Base-by-base conservation (phyloP, 92 coral and sea anemone genomes). In the Epizoanthus fatuus region DNA sequence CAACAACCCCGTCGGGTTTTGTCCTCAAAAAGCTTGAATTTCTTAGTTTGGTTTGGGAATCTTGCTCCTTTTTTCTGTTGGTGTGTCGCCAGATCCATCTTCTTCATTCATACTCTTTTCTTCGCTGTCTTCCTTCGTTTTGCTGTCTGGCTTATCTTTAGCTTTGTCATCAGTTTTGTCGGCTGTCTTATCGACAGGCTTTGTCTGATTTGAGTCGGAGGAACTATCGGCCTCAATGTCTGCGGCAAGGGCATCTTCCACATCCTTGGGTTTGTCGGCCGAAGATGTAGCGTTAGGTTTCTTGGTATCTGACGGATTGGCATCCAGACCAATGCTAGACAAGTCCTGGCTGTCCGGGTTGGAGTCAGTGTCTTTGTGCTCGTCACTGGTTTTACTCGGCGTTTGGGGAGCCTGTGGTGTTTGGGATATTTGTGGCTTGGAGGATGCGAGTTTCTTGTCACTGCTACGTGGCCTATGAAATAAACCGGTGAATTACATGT, bases 281-380 rank as follows among this genome's bases (percentile, higher is more conserved):
- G n/a, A n/a, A n/a, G 67, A 7, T 60, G 19, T 17, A 22, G 19
- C 56, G 12, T 44, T 77, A 7, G n/a, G 8, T 47, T 77, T 44
- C 25, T 58, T 76, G 4, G 57, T 20, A 11, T 22, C 68, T 4
- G 53, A 49, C 12, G 13, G 13, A 49, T 12, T 49, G 2, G 14
- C 70, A 1, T 77, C 82, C 5, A 62, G 70, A 15, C 42, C 82
- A 22, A 59, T 37, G 68, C 70, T 77, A 2, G 82, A 77, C 57
- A 77, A 77, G 58, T 77, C 82, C 37, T 59, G 82, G 56, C 64
- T 77, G 22, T 77, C 82, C 9, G 56, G 82, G 12, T 77, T 47
- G 5, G 20, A 17, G 58, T 44, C 63, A 10, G 14, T 69, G 3
- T 60, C 12, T 17, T 77, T 77, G 7, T 37, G 0, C 56, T 49